Evolutionary conservation across 2,888 invertebrate genomes (phyloP), one percentile per base, ranked within the genome.

Genomic region (Cecidostiba fungosa): DNA sequence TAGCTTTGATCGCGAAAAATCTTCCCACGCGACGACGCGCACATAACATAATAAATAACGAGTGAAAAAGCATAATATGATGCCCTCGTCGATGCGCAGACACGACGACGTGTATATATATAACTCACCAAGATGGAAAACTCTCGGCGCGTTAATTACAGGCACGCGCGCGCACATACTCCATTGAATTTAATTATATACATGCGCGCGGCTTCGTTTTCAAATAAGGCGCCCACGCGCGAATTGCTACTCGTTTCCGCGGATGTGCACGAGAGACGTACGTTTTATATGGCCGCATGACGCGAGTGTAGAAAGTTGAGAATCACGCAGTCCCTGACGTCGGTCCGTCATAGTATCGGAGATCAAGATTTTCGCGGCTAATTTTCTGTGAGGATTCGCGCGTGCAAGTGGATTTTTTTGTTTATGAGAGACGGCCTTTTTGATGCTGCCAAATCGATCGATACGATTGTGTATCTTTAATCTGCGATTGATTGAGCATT

Each of bases 111-210:
- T 62, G 5, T 62, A 62, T 62, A n/a, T 23, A 5, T 39, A 70
- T 39, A 70, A 70, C n/a, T 39, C 39, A 8, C n/a, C 23, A 23
- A 72, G 36, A 66, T 39, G 10, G 72, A 72, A 72, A 72, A 39
- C 39, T 4, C 72, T 16, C 23, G 47, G 43, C n/a, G 69, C 54
- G 70, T 72, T 83, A 77, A 83, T 83, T 77, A 39, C 29, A 14
- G 19, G 23, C 54, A 26, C 10, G 12, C 23, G 23, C 39, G 16
- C 32, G 6, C 8, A 29, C 19, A n/a, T 39, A 62, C 39, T 10
- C 66, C n/a, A 26, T 81, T 36, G 43, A 62, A 81, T 74, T 81
- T 81, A 81, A 74, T 81, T 81, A 74, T n/a, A 47, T 12, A 19
- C 8, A 5, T 16, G 23, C n/a, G 36, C 36, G 19, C 73, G 39